Evolutionary conservation across 1,140 invertebrate species (phyloP), one percentile per base, ranked within the genome.

Genomic region (Drosophila dunni): DNA sequence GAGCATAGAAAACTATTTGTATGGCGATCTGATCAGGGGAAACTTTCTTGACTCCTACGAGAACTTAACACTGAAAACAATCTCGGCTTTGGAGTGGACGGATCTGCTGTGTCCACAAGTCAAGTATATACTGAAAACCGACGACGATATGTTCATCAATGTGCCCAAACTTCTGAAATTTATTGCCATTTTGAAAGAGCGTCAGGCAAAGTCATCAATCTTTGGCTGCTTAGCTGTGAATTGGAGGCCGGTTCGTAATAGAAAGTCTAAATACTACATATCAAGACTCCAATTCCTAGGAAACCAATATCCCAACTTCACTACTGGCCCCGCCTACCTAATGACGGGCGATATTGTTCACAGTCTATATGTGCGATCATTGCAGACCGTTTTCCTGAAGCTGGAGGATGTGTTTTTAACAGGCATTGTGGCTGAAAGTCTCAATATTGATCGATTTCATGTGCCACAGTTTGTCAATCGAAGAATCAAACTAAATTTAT

Each of bases 111-210:
- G 97, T 91, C 94, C 95, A 10, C 94, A 94, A 58, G 95, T 95
- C 34, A 94, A 94, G 69, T 97, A 95, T 79, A 92, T 98, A 54
- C 93, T 98, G 29, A 98, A 98, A 93, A 97, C 96, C 0, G 97
- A 98, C 88, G 97, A 98, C 91, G 97, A 98, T 92, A 97, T 98
- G 97, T 97, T 98, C 86, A 97, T 98, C 46, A 97, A 98, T 92
- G 94, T 98, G 68, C 95, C 95, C 48, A 94, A 95, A 38, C 92
- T 98, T 44, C 92, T 97, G 34, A 92, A 92, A 7, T 97, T 97
- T 86, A 9, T 96, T 15, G 93, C 94, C 42, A 95, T 94, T 63
- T 94, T 96, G 34, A 93, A 94, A 42, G 95, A 94, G 61, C 95
- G 96, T 79, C 94, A 94, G 36, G 94, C 95, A 20, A 95, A 94